Conservation (phyloP, 2,113 vertebrate species). For the Xyrauchen texanus region DNA sequence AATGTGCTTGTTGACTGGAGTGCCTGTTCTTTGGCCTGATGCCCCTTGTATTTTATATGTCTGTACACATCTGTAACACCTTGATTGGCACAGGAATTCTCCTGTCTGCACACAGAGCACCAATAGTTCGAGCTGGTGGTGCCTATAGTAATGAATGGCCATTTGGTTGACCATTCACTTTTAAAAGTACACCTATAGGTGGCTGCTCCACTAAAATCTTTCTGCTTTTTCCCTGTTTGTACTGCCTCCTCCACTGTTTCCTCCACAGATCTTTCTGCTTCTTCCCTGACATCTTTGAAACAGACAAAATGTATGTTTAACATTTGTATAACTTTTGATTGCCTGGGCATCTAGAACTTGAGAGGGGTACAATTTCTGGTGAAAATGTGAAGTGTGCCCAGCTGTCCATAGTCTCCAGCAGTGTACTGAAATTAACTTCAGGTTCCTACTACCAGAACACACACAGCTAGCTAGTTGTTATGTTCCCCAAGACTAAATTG, state of each 20-base stretch:
- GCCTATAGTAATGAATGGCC: slow-evolving; percentile 2
- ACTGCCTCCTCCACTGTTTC: background rate
- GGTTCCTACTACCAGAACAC: too few relatives aligned
- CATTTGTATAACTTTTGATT: too few relatives aligned
- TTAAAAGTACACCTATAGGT: background rate
- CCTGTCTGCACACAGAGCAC: background rate
- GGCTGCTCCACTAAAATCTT: background rate
- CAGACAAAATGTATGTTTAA: too few relatives aligned
- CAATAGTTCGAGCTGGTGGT: background rate
- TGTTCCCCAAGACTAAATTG: too few relatives aligned
- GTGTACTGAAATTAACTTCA: too few relatives aligned
- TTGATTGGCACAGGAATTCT: slow-evolving; percentile 1
- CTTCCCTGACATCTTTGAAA: too few relatives aligned
- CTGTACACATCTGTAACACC: background rate
- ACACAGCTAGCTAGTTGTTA: too few relatives aligned
- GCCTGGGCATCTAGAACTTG: too few relatives aligned
- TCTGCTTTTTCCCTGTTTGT: background rate
- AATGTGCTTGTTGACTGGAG: background rate
- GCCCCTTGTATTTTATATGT: background rate
- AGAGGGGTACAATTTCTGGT: too few relatives aligned
- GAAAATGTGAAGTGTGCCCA: too few relatives aligned
- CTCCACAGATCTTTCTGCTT: background rate
- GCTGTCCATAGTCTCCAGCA: too few relatives aligned
- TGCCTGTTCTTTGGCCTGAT: background rate
- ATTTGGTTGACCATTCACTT: background rate